Evolutionary conservation across 2,888 invertebrate species (phyloP).

Genomic region (Limulus polyphemus): DNA sequence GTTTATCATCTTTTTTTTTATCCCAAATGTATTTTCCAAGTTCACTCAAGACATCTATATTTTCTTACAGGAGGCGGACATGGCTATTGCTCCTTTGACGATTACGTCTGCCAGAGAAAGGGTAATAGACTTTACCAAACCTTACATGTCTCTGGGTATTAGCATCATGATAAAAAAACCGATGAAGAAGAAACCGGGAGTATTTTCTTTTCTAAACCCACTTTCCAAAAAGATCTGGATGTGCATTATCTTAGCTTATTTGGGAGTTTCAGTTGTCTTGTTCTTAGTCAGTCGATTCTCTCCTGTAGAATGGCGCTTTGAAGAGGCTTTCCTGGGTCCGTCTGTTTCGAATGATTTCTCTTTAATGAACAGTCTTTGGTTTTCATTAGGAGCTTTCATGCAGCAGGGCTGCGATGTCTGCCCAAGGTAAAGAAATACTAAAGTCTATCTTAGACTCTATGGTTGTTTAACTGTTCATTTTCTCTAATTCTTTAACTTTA

Average conservation of each 20-base stretch:
- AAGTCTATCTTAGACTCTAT: no score
- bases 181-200: slow-evolving; percentile 40
- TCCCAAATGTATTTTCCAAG: background rate
- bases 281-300: slow-evolving; percentile 44
- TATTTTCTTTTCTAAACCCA: slow-evolving; percentile 47
- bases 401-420: slow-evolving; percentile 47
- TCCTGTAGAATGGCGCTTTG: slow-evolving; percentile 43
- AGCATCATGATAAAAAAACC: slow-evolving; percentile 49
- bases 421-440: slow-evolving; percentile 39
- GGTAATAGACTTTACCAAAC: slow-evolving; percentile 47
- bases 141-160: slow-evolving; percentile 47
- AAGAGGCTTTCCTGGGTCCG: slow-evolving; percentile 31
- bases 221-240: slow-evolving; percentile 45
- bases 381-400: slow-evolving; percentile 46
- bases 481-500: no score
- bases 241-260: slow-evolving; percentile 44
- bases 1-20: background rate
- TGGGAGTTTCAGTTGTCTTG: slow-evolving; percentile 43
- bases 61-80: slow-evolving; percentile 41
- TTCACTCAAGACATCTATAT: no score
- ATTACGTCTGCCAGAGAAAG: slow-evolving; percentile 45
- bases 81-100: slow-evolving; percentile 46
- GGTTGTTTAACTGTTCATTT: no score
- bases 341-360: slow-evolving; percentile 41
- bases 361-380: slow-evolving; percentile 47